A percentile compares a stretch with the other conserved stretches of the same genome.
Conservation (phyloP, 64 coral and sea anemone species). For the Acropora yongei region DNA sequence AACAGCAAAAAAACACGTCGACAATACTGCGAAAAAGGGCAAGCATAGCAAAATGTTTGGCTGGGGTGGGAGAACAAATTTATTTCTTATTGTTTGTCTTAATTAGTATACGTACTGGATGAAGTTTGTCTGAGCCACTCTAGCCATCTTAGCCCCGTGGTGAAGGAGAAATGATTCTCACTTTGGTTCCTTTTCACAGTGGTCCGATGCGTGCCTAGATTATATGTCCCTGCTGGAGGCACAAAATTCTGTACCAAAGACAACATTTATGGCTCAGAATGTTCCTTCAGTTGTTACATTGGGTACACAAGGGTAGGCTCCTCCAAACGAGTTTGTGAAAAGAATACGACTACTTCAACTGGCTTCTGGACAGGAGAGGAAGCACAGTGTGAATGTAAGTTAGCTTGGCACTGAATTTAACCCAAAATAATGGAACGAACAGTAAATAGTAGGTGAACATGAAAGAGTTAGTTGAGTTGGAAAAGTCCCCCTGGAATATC, state of each 20-base stretch:
- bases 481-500: too few species aligned
- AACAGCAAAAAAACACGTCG: background rate
- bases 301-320: slow-evolving; percentile 56
- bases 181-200: slow-evolving; percentile 17
- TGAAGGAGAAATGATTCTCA: background rate
- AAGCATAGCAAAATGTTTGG: background rate
- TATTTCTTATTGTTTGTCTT: background rate
- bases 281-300: slow-evolving; percentile 45
- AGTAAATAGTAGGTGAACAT: too few species aligned
- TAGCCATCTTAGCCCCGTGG: background rate
- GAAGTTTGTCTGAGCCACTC: background rate
- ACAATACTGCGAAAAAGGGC: background rate
- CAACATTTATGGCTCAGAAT: slow-evolving; percentile 68
- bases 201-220: slow-evolving; percentile 27
- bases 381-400: slow-evolving; percentile 70
- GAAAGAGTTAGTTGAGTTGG: too few species aligned
- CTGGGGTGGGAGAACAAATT: background rate
- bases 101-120: background rate
- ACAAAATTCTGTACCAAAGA: slow-evolving; percentile 28
- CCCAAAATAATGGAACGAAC: background rate
- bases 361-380: slow-evolving; percentile 71
- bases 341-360: background rate
- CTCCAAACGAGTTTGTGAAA: slow-evolving; percentile 45
- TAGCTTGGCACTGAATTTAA: background rate
- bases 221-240: slow-evolving; percentile 45